Base-by-base conservation (phyloP, 92 coral and sea anemone species). In the Zoanthus gigantus region DNA sequence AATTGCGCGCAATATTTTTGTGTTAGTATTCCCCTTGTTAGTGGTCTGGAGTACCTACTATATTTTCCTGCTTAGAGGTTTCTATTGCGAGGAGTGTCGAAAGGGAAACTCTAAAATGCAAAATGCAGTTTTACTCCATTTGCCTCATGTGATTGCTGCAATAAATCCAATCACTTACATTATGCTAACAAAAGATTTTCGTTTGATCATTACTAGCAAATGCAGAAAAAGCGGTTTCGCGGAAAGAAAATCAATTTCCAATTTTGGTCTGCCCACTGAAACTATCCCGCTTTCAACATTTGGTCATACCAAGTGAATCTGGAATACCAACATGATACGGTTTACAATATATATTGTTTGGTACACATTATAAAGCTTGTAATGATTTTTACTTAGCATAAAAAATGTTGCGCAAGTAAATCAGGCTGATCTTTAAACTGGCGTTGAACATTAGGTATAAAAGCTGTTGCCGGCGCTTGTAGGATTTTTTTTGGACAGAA, bases 81-180 rank as follows among this genome's bases (percentile, higher is more conserved):
- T 75, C 0, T 71, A 83, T 45, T 85, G 86, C 86, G 47, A 0
- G 37, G 9, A 9, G 17, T 90, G 86, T 45, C 44, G 42, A 1
- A 30, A 0, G 15, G 18, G 69, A 11, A n/a, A 61, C 42, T 23
- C 74, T 16, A 17, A 23, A 1, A 84, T 45, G 7, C 37, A 57
- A 29, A 18, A 31, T 32, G 37, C 5, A 9, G 16, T 96, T 28
- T 12, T 97, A 13, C 82, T 93, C 16, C 86, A 78, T 50, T 72
- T 85, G 42, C 88, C 96, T 8, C 90, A 86, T 74, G 52, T 97
- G 12, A 80, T 93, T 50, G 97, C 96, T 11, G 83, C 97, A 1
- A 73, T 97, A 50, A 93, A 97, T 58, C 99, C 99, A 0, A 46
- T 95, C 2, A 91, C 94, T 16, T 97, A 95, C 84, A 94, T 93